Base-by-base conservation (phyloP, 2,797 vertebrate genomes). In the Babyrousa celebensis region DNA sequence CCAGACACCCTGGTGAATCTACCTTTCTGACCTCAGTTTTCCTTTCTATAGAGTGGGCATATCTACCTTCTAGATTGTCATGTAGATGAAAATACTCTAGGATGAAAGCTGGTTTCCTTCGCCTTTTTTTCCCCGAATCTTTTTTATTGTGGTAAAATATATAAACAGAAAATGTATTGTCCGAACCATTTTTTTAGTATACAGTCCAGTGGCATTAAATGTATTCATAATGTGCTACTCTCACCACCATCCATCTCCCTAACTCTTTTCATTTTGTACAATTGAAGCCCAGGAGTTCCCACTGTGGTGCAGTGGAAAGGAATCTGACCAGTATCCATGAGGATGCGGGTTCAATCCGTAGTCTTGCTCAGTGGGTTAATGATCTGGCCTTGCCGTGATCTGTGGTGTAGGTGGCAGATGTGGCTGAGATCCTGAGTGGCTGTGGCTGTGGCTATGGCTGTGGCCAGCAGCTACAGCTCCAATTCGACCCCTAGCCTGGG, bases 41-140 rank as follows among this genome's bases (percentile, higher is more conserved):
- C 58, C 71, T 85, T 87, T 94, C 85, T 85, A 2, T 67, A 52
- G 18, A 52, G 21, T 62, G 60, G 78, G 8, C 60, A 1, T 23
- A 32, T 27, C 79, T 88, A 70, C 43, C 48, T 93, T 91, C 20
- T 32, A 75, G 70, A 58, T 72, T 62, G 75, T 43, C 74, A 56
- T 68, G 27, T 80, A 85, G 60, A 67, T 62, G 14, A 87, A 63
- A 86, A 65, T 17, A 54, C n/a, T n/a, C 32, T 63, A 14, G 36
- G 32, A 16, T 48, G 52, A 80, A 86, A 96, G 43, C 29, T 36
- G 60, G 40, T 85, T 97, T 89, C 63, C 21, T 86, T 89, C 56
- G 43, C 27, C 36, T 60, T 84, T 17, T 15, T 8, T 3, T 5
- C 12, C 18, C 16, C 3, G 1, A 12, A 3, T 43, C 32, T 36